Conservation (phyloP, 2,888 invertebrate species). For the Tanypteryx hageni region DNA sequence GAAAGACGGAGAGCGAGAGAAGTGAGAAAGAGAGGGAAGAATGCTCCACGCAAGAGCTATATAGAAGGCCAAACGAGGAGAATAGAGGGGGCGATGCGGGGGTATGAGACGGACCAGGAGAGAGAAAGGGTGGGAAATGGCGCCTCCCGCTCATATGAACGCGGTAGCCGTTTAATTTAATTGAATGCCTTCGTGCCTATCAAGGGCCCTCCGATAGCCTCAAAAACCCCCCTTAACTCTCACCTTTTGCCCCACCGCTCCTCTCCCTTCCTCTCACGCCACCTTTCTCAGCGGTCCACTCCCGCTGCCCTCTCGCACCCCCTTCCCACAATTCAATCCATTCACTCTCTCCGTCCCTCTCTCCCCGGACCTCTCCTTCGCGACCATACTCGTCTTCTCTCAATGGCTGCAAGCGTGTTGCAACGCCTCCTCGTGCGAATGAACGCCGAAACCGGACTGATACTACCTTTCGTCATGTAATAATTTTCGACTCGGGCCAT, state of each 20-base stretch:
- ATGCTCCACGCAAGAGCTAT: background rate
- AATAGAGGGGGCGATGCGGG: background rate
- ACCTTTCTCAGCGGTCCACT: background rate
- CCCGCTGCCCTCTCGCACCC: background rate
- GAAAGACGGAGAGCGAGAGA: background rate
- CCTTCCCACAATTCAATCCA: background rate
- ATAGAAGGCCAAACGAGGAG: background rate
- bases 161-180: conserved; percentile 60
- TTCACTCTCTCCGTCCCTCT: background rate
- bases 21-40: background rate
- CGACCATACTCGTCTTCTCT: background rate
- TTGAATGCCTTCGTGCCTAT: conserved; percentile 59
- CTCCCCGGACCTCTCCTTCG: background rate
- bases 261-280: background rate
- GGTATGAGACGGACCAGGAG: background rate
- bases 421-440: background rate
- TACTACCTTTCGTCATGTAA: background rate
- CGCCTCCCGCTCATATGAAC: conserved; percentile 54
- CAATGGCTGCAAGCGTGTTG: background rate
- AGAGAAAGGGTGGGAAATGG: conserved; percentile 14
- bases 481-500: background rate
- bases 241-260: conserved; percentile 10
- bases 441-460: background rate
- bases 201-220: background rate
- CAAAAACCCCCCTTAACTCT: conserved; percentile 42